Evolutionary conservation across 2,113 vertebrate species (phyloP).

Genomic region (Mohoua ochrocephala): DNA sequence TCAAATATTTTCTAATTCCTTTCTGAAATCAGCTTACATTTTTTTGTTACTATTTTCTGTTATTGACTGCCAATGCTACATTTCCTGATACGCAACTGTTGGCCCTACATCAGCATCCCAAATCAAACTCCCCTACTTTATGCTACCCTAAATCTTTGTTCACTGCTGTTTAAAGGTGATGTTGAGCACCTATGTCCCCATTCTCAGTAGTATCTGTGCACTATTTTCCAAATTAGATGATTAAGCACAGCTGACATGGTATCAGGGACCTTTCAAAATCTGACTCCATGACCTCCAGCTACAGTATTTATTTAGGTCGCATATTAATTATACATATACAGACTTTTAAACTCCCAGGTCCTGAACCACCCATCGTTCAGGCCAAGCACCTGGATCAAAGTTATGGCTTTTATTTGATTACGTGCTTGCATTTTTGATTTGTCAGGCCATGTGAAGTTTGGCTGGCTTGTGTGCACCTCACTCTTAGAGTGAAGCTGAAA

Average conservation of each 20-base stretch:
- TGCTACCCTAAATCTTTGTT: not conserved
- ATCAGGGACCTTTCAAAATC: not conserved
- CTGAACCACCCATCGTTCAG: not conserved
- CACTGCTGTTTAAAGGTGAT: not conserved
- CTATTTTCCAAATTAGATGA: not conserved
- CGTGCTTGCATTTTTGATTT: not conserved
- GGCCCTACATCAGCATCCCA: not conserved
- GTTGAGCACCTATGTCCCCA: not conserved
- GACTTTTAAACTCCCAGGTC: not conserved
- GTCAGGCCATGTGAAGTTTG: not conserved
- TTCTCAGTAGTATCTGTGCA: not conserved
- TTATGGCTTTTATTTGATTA: not conserved
- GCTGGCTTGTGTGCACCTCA: not conserved
- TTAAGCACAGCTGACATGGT: not conserved
- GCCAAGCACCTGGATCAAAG: not conserved
- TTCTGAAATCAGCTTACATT: not conserved
- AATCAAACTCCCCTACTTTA: not conserved
- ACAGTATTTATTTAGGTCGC: not conserved
- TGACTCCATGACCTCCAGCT: not conserved
- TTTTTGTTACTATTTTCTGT: not conserved
- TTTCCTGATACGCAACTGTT: not conserved
- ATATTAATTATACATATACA: not conserved
- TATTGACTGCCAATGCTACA: not conserved
- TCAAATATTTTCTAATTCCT: not conserved
- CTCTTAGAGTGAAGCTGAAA: not conserved